Percentiles rank a stretch among this genome's conserved stretches.
Conservation (phyloP, 2,113 vertebrate species). For the Reinhardtius hippoglossoides region DNA sequence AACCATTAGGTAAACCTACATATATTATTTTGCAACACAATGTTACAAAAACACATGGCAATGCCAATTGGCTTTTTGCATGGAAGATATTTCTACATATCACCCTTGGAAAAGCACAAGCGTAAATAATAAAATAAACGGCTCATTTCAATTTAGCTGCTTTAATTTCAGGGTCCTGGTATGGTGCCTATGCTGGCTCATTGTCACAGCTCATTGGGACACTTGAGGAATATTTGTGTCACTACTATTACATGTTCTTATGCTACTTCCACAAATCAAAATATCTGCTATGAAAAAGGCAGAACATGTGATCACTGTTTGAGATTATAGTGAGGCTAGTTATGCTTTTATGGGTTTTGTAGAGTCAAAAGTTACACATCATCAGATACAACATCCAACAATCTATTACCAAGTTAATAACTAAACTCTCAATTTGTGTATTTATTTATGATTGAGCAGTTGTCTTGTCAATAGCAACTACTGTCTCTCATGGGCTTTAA, state of each 20-base stretch:
- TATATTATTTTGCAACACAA: no score
- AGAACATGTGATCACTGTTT: neutral
- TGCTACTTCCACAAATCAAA: no score
- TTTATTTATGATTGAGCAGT: neutral
- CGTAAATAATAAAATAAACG: neutral
- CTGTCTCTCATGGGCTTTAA: neutral
- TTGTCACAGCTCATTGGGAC: no score
- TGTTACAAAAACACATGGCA: no score
- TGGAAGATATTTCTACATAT: no score
- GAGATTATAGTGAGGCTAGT: neutral
- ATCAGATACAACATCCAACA: neutral
- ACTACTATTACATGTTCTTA: neutral
- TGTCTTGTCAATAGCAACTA: no score
- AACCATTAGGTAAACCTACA: no score
- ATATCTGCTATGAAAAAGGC: no score
- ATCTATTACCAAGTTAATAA: neutral
- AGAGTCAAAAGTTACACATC: neutral
- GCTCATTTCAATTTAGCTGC: neutral
- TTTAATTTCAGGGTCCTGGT: neutral
- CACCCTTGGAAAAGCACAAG: no score
- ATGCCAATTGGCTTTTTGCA: no score
- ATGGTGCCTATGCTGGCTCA: no score
- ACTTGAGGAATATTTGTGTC: neutral
- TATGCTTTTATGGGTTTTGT: neutral
- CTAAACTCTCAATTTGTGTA: neutral